phyloP scores from a whole-genome alignment of 2,888 invertebrate species.

The Limnephilus auricula region DNA sequence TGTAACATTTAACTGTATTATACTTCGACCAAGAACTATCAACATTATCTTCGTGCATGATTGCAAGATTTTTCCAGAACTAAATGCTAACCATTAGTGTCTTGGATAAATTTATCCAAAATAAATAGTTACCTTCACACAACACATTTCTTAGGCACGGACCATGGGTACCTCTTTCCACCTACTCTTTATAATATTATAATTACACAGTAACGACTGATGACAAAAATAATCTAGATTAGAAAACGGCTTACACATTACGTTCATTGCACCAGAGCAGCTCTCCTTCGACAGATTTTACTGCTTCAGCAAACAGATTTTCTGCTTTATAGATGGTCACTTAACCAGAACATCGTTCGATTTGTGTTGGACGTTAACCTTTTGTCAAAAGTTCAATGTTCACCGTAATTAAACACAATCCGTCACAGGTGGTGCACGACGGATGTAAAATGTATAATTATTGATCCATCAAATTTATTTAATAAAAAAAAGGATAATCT shows the following conservation, averaged over 20 bases:
- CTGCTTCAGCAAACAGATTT: neutral
- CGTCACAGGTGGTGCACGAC: neutral
- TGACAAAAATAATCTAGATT: neutral
- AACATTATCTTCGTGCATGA: too few species aligned
- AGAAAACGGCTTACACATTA: neutral
- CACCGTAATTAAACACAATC: neutral
- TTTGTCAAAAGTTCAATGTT: neutral
- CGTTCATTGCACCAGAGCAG: neutral
- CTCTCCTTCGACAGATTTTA: neutral
- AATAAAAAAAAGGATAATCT: neutral
- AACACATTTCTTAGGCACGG: neutral
- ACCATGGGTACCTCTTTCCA: too few species aligned
- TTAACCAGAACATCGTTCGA: neutral
- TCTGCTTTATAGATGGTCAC: neutral
- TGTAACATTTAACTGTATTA: too few species aligned
- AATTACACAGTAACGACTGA: too few species aligned
- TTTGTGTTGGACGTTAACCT: neutral
- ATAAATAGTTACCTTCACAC: too few species aligned
- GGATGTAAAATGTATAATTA: neutral
- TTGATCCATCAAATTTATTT: neutral
- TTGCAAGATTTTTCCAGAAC: too few species aligned
- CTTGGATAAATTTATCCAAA: too few species aligned
- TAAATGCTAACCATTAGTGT: too few species aligned
- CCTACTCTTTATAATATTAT: too few species aligned
- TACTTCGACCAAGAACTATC: too few species aligned